Evolutionary conservation across 2,888 invertebrate species (phyloP), one percentile per base, ranked within the genome.

Genomic region (Melanotus villosus): DNA sequence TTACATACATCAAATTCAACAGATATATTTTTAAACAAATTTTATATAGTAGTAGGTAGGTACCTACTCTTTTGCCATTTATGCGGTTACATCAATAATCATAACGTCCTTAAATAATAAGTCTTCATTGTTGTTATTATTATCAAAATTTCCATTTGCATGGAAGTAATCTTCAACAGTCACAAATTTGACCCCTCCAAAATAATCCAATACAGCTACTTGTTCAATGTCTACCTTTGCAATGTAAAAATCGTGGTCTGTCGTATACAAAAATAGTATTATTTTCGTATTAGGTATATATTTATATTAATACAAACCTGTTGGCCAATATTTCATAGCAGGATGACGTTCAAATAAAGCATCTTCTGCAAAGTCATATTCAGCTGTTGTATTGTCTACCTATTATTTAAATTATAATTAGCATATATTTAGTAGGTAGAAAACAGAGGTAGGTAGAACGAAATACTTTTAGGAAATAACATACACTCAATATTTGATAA

Each of bases 231-330:
- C 88, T 79, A 96, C 76, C 84, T 93, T 93, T 0, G 92, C 93
- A 34, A 95, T 89, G 79, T 91, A 94, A 87, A 94, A 96, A 16
- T 88, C 81, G 83, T 95, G 94, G 79, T 89, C 94, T 93, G 23
- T 56, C 2, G 2, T 10, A 10, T 84, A n/a, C 87, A 87, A 75
- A 66, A 30, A 56, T 6, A 32, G 19, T 14, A 30, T 21, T 38
- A 16, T 41, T 26, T 10, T 30, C 5, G 2, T 6, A 34, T 21
- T 21, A 6, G 1, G 18, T 38, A 4, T 19, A 2, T 32, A 19
- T n/a, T 59, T 18, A 21, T 12, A 36, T 34, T 3, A 9, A 3
- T 34, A 16, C 45, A 12, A 81, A 90, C 90, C 88, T 82, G 84
- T 77, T 14, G 93, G 93, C 89, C 92, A 93, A 68, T 86, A 80